Evolutionary conservation across 2,888 invertebrate genomes (phyloP).

Genomic region (Chloroclystis v-ata): DNA sequence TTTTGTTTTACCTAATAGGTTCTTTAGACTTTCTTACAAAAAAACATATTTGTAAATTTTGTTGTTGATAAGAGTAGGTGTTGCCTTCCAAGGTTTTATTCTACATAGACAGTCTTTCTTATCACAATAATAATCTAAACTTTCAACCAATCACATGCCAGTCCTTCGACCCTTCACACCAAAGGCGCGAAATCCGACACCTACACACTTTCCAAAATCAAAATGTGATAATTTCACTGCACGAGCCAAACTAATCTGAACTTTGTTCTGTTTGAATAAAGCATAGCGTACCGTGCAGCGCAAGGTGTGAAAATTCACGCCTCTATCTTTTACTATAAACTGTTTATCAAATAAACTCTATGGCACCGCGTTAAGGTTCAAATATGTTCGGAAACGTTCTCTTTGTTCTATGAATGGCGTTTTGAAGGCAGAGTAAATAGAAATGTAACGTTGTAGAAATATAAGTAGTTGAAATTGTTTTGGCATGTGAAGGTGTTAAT

Average conservation of each 20-base stretch:
- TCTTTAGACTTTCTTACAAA: too few species aligned
- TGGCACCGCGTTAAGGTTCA: slow-evolving; percentile 23
- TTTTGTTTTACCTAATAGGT: too few species aligned
- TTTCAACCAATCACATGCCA: slow-evolving; percentile 57
- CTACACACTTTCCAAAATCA: slow-evolving; percentile 37
- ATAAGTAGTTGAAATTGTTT: slow-evolving; percentile 27
- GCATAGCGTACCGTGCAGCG: slow-evolving; percentile 28
- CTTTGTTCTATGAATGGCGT: slow-evolving; percentile 33
- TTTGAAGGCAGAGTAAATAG: slow-evolving; percentile 8
- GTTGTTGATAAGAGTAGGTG: slow-evolving; percentile 15
- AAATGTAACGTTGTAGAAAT: neutral
- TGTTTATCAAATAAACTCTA: slow-evolving; percentile 35
- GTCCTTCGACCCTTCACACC: slow-evolving; percentile 70
- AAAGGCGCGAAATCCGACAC: slow-evolving; percentile 74
- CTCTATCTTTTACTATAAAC: slow-evolving; percentile 46
- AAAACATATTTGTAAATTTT: neutral
- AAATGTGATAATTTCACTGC: slow-evolving; percentile 37
- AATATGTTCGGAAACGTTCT: slow-evolving; percentile 30
- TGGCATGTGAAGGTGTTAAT: slow-evolving; percentile 54
- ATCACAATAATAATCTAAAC: slow-evolving; percentile 37
- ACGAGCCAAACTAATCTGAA: slow-evolving; percentile 22
- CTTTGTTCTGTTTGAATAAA: slow-evolving; percentile 1
- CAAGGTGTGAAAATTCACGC: slow-evolving; percentile 76
- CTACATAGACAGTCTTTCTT: slow-evolving; percentile 1
- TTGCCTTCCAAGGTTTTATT: slow-evolving; percentile 4